Evolutionary conservation across 2,888 invertebrate species (phyloP), one percentile per base, ranked within the genome.

Genomic region (Lasioglossum lativentre): DNA sequence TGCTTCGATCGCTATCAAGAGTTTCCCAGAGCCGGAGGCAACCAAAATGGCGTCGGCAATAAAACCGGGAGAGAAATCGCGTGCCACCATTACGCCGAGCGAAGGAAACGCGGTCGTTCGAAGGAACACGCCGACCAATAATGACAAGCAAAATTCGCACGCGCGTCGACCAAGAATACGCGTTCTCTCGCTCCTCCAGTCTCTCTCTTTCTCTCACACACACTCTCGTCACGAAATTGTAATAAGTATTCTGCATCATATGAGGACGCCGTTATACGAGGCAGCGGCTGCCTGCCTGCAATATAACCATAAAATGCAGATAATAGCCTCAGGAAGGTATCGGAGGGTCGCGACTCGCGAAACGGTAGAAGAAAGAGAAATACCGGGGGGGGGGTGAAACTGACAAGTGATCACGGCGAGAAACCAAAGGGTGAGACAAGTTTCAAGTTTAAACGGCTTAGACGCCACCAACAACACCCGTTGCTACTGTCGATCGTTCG

Each of bases 251-350:
- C 89, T 88, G 91, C 93, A 93, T 92, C 91, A 90, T 90, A 91
- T 90, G 86, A 91, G 87, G 85, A 79, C 81, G 92, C 89, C 90
- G 91, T 93, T 92, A 91, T 91, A 92, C 89, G 90, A 91, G 90
- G 87, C 91, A 90, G 90, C 92, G 92, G 92, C n/a, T 52, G 90
- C 91, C n/a, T 52, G 90, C 91, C 93, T 90, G 94, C 94, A 94
- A 94, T 95, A 94, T 94, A 95, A 93, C 94, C 94, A 95, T 95
- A 95, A 95, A 95, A 94, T 94, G 93, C 92, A 94, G 95, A 94
- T 95, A 95, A 95, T 95, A 93, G 93, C 92, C 92, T 91, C 80
- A 92, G 91, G 91, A 92, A 91, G 91, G 91, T 87, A 92, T 90
- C 77, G 90, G 90, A 92, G 91, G 91, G 91, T 91, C 91, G 91